phyloP scores from a whole-genome alignment of 2,888 invertebrate genomes.

The Thelaira solivaga region DNA sequence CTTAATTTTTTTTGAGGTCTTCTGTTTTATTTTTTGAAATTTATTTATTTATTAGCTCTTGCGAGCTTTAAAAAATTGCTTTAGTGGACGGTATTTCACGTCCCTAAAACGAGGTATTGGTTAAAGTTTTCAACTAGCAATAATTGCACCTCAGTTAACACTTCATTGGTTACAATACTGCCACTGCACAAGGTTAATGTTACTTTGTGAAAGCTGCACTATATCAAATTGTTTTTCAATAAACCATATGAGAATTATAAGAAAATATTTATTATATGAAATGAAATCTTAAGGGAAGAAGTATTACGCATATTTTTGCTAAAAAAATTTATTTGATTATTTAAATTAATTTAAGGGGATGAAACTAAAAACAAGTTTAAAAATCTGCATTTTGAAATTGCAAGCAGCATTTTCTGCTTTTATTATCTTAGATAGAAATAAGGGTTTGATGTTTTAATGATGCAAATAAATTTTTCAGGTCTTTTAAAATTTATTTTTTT shows the following conservation, averaged over 20 bases:
- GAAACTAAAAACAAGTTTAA: too few species aligned
- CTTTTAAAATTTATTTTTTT: too few species aligned
- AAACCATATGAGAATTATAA: slow-evolving; percentile 24
- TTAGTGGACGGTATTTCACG: slow-evolving; percentile 89
- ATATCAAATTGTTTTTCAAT: neutral
- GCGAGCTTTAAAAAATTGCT: slow-evolving; percentile 45
- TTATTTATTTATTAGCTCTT: slow-evolving; percentile 23
- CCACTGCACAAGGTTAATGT: slow-evolving; percentile 36
- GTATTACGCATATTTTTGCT: too few species aligned
- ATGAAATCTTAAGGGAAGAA: too few species aligned
- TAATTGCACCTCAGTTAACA: slow-evolving; percentile 88
- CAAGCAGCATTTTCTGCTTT: too few species aligned
- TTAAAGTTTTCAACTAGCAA: slow-evolving; percentile 96
- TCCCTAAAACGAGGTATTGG: slow-evolving; percentile 93
- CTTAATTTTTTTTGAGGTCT: neutral
- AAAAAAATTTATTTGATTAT: too few species aligned
- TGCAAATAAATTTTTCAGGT: too few species aligned
- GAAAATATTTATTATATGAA: too few species aligned
- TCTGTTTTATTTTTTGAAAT: slow-evolving; percentile 18
- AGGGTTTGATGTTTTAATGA: too few species aligned
- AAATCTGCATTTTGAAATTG: too few species aligned
- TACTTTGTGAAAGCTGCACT: neutral
- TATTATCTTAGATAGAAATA: too few species aligned
- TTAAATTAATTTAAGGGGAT: too few species aligned
- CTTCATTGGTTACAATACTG: slow-evolving; percentile 48